phyloP scores from a whole-genome alignment of 2,888 invertebrate species.

The Ormyrus pomaceus region DNA sequence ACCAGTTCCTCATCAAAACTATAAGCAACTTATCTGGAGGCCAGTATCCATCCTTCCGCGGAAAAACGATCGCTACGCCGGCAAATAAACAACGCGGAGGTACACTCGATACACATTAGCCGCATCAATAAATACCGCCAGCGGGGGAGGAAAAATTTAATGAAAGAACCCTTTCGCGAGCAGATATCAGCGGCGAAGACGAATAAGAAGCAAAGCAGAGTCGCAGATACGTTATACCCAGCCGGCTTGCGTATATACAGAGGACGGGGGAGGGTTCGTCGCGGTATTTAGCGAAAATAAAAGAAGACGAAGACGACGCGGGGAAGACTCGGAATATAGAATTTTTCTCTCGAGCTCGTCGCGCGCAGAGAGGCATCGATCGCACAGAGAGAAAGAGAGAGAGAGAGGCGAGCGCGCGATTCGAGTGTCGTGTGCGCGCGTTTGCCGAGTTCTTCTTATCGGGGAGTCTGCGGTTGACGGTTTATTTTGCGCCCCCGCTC shows the following conservation, averaged over 20 bases:
- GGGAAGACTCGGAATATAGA: slow-evolving; percentile 34
- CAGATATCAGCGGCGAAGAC: not conserved
- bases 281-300: slow-evolving; percentile 37
- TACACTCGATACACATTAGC: too few relatives aligned
- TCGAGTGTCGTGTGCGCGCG: slow-evolving; percentile 29
- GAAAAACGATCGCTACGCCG: too few relatives aligned
- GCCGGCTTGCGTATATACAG: too few relatives aligned
- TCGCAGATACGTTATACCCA: not conserved
- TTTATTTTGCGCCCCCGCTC: slow-evolving; percentile 47
- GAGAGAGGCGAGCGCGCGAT: slow-evolving; percentile 4
- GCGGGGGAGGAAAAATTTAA: slow-evolving; percentile 6
- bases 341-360: slow-evolving; percentile 30
- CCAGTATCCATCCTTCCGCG: too few relatives aligned
- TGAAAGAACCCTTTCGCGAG: not conserved
- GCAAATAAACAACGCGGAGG: too few relatives aligned
- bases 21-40: too few relatives aligned
- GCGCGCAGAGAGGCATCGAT: slow-evolving; percentile 26
- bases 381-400: slow-evolving; percentile 41
- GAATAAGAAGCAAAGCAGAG: not conserved
- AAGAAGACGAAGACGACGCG: slow-evolving; percentile 15
- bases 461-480: slow-evolving; percentile 51
- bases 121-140: slow-evolving; percentile 16
- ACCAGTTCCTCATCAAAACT: too few relatives aligned
- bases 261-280: not conserved
- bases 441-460: slow-evolving; percentile 7